phyloP scores from a whole-genome alignment of 1,140 invertebrate species.

The Calosoma granatense region DNA sequence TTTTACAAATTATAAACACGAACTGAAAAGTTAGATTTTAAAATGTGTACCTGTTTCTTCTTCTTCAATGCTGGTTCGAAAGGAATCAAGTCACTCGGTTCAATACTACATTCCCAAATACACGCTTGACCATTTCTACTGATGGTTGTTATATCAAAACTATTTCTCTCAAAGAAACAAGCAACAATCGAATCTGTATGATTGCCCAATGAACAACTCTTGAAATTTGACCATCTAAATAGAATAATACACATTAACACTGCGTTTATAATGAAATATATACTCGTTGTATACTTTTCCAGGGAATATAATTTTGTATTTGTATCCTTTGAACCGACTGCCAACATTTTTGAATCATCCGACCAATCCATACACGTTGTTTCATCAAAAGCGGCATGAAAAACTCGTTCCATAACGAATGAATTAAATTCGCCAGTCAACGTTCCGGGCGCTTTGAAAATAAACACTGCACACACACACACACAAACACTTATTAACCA shows the following conservation, averaged over 20 bases:
- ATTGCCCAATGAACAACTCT: slow-evolving; percentile 59
- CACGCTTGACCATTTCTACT: slow-evolving; percentile 57
- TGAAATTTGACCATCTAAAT: slow-evolving; percentile 52
- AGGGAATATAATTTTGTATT: slow-evolving; percentile 70
- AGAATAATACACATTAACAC: background rate
- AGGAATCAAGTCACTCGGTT: slow-evolving; percentile 50
- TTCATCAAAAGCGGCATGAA: slow-evolving; percentile 68
- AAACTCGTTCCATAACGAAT: slow-evolving; percentile 76
- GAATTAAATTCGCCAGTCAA: slow-evolving; percentile 76
- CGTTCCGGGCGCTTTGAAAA: slow-evolving; percentile 76
- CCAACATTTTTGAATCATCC: slow-evolving; percentile 74
- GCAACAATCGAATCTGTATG: slow-evolving; percentile 74
- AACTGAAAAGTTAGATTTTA: background rate
- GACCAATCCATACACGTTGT: slow-evolving; percentile 86
- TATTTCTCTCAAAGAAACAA: slow-evolving; percentile 80
- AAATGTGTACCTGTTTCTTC: slow-evolving; percentile 21
- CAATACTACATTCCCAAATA: slow-evolving; percentile 79
- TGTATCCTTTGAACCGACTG: slow-evolving; percentile 80
- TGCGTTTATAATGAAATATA: background rate
- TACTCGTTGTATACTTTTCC: slow-evolving; percentile 41
- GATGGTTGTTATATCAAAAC: slow-evolving; percentile 69
- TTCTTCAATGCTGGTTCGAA: slow-evolving; percentile 33
- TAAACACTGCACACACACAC: slow-evolving; percentile 62
- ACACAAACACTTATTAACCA: slow-evolving; percentile 14
- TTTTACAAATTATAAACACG: slow-evolving; percentile 7